These are phyloP conservation scores for Lasioglossum figueresi DNA, from an alignment of 2,888 invertebrate genomes.

Conservation along the genomic window DNA sequence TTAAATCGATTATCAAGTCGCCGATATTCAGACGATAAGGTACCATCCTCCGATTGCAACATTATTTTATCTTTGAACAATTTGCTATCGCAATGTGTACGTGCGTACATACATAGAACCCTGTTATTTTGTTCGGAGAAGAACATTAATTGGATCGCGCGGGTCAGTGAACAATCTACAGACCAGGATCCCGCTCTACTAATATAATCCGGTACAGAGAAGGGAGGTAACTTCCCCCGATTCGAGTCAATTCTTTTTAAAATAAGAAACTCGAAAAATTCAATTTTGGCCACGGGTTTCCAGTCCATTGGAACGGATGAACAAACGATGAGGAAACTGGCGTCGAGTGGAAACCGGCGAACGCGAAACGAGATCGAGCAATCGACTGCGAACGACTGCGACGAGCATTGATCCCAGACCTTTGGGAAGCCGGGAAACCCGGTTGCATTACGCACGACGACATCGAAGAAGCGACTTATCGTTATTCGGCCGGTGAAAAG, in stretches of 20 bases:
- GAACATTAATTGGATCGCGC: background rate
- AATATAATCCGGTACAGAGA: too few species aligned
- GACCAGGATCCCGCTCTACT: too few species aligned
- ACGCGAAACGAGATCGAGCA: constrained; percentile 18
- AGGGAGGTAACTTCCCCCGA: too few species aligned
- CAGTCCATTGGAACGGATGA: background rate
- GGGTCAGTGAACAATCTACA: background rate
- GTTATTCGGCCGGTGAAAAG: constrained; percentile 49
- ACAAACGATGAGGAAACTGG: constrained; percentile 12
- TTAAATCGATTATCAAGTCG: background rate
- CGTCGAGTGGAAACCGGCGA: too few species aligned
- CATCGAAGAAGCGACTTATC: constrained; percentile 46
- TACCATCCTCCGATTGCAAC: background rate
- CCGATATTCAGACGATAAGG: background rate
- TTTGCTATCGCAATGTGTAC: background rate
- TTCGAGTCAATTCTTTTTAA: too few species aligned
- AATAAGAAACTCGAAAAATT: too few species aligned
- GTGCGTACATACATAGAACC: background rate
- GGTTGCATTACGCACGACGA: constrained; percentile 54
- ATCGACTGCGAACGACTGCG: constrained; percentile 23
- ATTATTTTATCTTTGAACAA: background rate
- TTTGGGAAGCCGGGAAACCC: constrained; percentile 25
- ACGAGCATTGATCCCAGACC: constrained; percentile 47
- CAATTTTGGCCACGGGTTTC: background rate
- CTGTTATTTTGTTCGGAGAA: background rate